Evolutionary conservation across 2,888 invertebrate genomes (phyloP).

Genomic region (Alviniconcha strummeri): DNA sequence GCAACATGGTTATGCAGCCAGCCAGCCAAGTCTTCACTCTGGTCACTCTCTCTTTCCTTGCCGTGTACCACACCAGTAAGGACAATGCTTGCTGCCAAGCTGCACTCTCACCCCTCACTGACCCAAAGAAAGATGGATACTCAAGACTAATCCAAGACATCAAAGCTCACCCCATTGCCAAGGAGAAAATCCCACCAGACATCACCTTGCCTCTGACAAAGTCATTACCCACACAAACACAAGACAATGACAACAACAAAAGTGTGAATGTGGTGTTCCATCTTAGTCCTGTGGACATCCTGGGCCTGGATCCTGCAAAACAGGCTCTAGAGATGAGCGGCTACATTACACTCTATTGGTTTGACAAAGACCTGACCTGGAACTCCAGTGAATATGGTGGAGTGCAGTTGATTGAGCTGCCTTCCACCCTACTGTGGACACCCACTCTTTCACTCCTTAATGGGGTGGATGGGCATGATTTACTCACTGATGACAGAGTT

Average conservation of each 20-base stretch:
- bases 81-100: neutral
- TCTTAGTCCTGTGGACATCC: constrained; percentile 2
- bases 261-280: neutral
- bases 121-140: neutral
- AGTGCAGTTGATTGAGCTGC: neutral
- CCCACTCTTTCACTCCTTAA: neutral
- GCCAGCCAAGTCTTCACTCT: no score
- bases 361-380: constrained; percentile 4
- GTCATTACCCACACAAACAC: no score
- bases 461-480: neutral
- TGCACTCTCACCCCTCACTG: neutral
- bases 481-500: neutral
- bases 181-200: neutral
- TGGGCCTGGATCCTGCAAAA: neutral
- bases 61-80: neutral
- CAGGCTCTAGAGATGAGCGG: neutral
- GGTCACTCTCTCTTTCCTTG: neutral
- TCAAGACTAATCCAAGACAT: neutral
- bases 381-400: constrained; percentile 6
- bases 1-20: no score
- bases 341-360: neutral
- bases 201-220: neutral
- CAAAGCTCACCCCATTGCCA: neutral
- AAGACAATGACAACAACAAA: neutral
- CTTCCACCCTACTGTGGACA: neutral